Evolutionary conservation across 1,140 invertebrate species (phyloP).

Genomic region (Drosophila parvula): DNA sequence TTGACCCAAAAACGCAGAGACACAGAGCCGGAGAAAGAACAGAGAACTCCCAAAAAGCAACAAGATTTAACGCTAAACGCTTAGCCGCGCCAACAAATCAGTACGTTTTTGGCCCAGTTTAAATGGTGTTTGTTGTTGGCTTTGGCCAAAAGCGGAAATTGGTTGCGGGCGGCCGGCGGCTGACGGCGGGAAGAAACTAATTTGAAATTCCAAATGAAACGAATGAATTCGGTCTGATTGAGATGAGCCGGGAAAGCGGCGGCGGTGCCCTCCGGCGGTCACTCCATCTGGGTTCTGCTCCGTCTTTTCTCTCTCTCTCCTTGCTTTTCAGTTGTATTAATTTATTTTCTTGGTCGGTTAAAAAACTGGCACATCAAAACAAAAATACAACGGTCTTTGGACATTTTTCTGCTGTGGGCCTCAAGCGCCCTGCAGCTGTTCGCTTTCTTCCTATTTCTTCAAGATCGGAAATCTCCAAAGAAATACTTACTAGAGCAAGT

Average conservation of each 20-base stretch:
- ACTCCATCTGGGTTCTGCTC: constrained; percentile 4
- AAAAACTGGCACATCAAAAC: constrained; percentile 24
- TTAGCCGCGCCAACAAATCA: constrained; percentile 12
- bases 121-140: neutral
- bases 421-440: constrained; percentile 5
- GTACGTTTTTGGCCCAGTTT: constrained; percentile 47
- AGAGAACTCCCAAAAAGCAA: constrained; percentile 10
- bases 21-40: neutral
- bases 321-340: constrained; percentile 4
- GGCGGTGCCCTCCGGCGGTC: constrained; percentile 11
- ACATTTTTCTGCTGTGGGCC: neutral
- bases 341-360: constrained; percentile 5
- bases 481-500: neutral
- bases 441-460: constrained; percentile 5
- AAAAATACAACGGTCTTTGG: constrained; percentile 13
- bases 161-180: constrained; percentile 26
- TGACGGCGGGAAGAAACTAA: constrained; percentile 12
- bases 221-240: constrained; percentile 43
- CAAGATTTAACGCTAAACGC: constrained; percentile 37
- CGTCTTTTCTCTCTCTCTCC: neutral
- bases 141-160: constrained; percentile 38
- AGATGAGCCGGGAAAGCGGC: constrained; percentile 36
- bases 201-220: constrained; percentile 47
- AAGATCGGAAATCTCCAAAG: neutral
- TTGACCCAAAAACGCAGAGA: constrained; percentile 40